A percentile compares a stretch with the other conserved stretches of the same genome.
phyloP scores from a whole-genome alignment of 1,140 invertebrate species.

The Cyclina sinensis region DNA sequence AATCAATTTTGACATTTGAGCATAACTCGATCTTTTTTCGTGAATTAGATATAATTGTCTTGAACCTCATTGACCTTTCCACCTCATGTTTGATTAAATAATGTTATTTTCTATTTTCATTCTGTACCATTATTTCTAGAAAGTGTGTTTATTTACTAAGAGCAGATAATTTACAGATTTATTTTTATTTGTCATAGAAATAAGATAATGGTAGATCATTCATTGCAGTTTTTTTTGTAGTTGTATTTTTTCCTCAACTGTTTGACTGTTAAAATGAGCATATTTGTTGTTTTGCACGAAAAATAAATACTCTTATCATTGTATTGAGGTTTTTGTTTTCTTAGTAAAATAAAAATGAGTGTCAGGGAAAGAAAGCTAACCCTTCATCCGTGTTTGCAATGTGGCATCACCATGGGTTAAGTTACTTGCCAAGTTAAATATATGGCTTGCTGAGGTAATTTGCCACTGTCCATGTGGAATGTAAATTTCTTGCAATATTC shows the following conservation, averaged over 20 bases:
- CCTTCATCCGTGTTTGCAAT: too few species aligned
- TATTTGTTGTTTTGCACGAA: constrained; percentile 33
- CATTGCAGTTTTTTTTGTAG: background rate
- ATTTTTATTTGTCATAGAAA: background rate
- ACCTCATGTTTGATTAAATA: background rate
- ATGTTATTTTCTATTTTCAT: background rate
- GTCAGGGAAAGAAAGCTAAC: too few species aligned
- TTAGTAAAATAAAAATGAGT: too few species aligned
- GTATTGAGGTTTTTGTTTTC: background rate
- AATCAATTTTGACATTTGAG: background rate
- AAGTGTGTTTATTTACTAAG: constrained; percentile 2
- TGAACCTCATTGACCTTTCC: background rate
- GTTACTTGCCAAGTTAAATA: too few species aligned
- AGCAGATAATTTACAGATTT: background rate
- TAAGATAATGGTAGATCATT: background rate
- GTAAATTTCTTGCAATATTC: too few species aligned
- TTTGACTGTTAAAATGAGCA: constrained; percentile 33
- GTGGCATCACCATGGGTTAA: too few species aligned
- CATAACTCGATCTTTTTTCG: background rate
- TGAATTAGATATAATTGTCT: background rate
- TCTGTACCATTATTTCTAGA: background rate
- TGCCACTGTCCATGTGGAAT: too few species aligned
- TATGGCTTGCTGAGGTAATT: too few species aligned
- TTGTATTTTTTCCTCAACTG: background rate
- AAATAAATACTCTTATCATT: constrained; percentile 32